phyloP scores from a whole-genome alignment of 1,140 invertebrate genomes.

The Bathynomus jamesi region DNA sequence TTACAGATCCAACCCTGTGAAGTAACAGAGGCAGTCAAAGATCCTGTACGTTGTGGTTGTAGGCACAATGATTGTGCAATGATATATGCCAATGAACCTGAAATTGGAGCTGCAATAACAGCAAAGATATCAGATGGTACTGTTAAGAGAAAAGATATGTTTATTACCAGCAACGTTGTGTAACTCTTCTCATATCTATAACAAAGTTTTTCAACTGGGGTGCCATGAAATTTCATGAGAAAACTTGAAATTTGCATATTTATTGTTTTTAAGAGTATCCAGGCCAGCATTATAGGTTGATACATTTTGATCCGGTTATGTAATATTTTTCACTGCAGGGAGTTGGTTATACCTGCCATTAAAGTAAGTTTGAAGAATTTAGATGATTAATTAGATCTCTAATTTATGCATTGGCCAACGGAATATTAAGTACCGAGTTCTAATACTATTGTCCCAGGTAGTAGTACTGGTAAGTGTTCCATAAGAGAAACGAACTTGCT shows the following conservation, averaged over 20 bases:
- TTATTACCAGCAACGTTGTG: conserved; percentile 70
- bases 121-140: conserved; percentile 61
- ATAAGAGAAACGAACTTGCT: too few species aligned
- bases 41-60: conserved; percentile 75
- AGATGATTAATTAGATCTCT: conserved; percentile 70
- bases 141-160: conserved; percentile 72
- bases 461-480: too few species aligned
- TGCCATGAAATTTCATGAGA: too few species aligned
- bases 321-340: conserved; percentile 61
- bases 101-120: conserved; percentile 68
- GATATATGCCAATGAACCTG: conserved; percentile 74
- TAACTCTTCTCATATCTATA: too few species aligned
- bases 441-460: too few species aligned
- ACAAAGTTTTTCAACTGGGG: too few species aligned
- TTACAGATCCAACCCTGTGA: conserved; percentile 60
- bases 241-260: too few species aligned
- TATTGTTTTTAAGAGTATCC: too few species aligned
- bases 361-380: conserved; percentile 58
- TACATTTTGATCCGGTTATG: conserved; percentile 65
- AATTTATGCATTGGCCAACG: conserved; percentile 76
- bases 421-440: conserved; percentile 62
- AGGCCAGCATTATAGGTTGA: too few species aligned
- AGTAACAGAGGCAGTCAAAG: conserved; percentile 63
- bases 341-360: conserved; percentile 54
- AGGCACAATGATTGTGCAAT: conserved; percentile 81